A percentile compares a stretch with the other conserved stretches of the same genome.
Evolutionary conservation across 1,140 invertebrate species (phyloP).

Genomic region (Drosophila saltans): DNA sequence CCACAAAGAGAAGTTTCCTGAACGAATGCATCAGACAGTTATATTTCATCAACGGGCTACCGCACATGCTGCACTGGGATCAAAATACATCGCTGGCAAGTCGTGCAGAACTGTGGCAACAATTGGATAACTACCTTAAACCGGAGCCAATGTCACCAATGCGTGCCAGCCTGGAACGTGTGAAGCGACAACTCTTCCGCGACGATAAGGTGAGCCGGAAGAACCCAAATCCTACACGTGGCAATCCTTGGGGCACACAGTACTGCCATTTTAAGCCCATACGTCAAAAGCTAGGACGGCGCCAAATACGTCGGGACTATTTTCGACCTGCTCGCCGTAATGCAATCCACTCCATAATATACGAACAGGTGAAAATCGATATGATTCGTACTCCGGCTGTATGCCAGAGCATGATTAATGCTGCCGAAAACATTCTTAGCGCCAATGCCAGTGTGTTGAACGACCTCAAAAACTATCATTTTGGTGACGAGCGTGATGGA

Average conservation of each 20-base stretch:
- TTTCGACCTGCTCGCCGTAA: constrained; percentile 30
- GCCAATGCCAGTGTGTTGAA: constrained; percentile 43
- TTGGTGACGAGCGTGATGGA: constrained; percentile 42
- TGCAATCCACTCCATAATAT: constrained; percentile 38
- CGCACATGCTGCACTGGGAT: constrained; percentile 47
- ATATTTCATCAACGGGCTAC: constrained; percentile 56
- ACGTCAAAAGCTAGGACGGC: constrained; percentile 47
- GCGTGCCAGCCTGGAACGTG: constrained; percentile 41
- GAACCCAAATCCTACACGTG: constrained; percentile 6
- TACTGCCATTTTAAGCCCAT: constrained; percentile 44
- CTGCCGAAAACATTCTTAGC: constrained; percentile 49
- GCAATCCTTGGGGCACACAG: constrained; percentile 47
- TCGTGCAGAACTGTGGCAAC: constrained; percentile 45
- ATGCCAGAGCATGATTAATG: constrained; percentile 45
- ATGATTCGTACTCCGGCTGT: neutral
- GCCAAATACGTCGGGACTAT: constrained; percentile 41
- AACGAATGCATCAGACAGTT: constrained; percentile 71
- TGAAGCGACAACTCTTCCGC: constrained; percentile 68
- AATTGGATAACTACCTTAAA: constrained; percentile 55
- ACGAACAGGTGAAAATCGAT: constrained; percentile 29
- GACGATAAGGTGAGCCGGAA: constrained; percentile 37
- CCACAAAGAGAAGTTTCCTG: constrained; percentile 58
- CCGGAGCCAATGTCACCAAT: constrained; percentile 22
- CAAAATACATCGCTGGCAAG: constrained; percentile 19
- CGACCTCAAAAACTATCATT: constrained; percentile 58